Conservation (phyloP, 2,113 vertebrate genomes). For the Progne subis region DNA sequence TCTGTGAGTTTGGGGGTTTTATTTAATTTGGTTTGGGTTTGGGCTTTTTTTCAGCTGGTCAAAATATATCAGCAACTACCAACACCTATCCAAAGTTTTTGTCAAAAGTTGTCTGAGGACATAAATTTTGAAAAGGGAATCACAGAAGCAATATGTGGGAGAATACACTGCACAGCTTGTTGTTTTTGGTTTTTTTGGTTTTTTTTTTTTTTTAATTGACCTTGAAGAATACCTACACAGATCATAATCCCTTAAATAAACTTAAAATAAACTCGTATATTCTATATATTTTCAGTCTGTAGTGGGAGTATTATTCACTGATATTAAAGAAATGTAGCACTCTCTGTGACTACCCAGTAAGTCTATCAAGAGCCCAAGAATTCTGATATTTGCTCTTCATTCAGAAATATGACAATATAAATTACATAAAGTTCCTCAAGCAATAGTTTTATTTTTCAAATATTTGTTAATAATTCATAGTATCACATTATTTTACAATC, state of each 20-base stretch:
- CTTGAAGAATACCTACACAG: background rate
- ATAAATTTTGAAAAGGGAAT: background rate
- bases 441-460: background rate
- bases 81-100: background rate
- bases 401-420: background rate
- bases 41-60: background rate
- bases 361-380: background rate
- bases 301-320: background rate
- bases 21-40: accelerated
- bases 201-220: background rate
- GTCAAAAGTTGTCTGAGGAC: background rate
- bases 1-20: background rate
- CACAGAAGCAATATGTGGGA: background rate
- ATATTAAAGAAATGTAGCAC: background rate
- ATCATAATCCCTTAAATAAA: background rate
- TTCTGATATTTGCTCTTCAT: background rate
- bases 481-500: background rate
- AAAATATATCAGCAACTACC: background rate
- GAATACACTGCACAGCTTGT: background rate
- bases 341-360: background rate
- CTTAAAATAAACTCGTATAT: background rate
- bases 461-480: background rate
- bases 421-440: background rate
- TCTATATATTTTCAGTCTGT: background rate
- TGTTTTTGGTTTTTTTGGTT: no score